Conservation (phyloP, 2,113 vertebrate genomes). For the Panthera tigris region DNA sequence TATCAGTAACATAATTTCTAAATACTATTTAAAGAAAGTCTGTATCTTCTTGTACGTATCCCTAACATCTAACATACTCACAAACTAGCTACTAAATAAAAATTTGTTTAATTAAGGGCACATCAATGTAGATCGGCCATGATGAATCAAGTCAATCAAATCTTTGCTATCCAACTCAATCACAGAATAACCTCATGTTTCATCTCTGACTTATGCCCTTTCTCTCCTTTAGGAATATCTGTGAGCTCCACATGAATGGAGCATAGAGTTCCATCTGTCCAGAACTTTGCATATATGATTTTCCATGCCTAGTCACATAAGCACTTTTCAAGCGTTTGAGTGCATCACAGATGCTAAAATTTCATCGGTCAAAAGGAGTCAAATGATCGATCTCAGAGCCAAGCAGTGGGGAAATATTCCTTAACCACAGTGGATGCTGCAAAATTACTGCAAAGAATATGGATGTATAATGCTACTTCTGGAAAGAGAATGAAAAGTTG, state of each 20-base stretch:
- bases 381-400: background rate
- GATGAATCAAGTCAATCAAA: background rate
- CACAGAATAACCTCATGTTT: background rate
- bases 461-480: background rate
- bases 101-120: background rate
- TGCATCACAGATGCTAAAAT: background rate
- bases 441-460: background rate
- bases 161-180: background rate
- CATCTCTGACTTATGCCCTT: background rate
- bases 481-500: background rate
- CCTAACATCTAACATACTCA: background rate
- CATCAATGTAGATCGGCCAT: background rate
- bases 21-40: background rate
- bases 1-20: conserved; percentile 8
- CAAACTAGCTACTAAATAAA: background rate
- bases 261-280: background rate
- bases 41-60: background rate
- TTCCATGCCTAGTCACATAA: background rate
- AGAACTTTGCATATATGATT: background rate
- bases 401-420: background rate
- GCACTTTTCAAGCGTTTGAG: background rate
- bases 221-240: background rate
- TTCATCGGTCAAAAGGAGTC: background rate
- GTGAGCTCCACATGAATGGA: background rate
- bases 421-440: background rate